Conservation (phyloP, 2,797 vertebrate species). For the Diglossa cyanea region DNA sequence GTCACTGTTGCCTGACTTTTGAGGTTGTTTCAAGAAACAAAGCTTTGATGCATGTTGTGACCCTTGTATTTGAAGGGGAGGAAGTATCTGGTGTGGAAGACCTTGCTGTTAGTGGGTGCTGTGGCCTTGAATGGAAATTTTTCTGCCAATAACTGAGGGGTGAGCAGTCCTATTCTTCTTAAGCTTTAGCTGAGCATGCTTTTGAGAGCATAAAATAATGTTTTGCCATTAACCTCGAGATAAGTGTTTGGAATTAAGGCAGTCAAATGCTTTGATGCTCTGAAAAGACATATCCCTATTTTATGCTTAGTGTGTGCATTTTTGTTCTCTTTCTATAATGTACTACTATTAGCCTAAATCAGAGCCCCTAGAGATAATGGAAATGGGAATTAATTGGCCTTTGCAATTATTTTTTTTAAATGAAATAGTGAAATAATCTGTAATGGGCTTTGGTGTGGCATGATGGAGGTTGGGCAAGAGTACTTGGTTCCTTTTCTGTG, state of each 20-base stretch:
- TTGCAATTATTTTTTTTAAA: background rate
- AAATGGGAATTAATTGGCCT: background rate
- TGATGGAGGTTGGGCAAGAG: accelerated
- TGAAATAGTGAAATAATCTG: accelerated
- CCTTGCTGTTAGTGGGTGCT: background rate
- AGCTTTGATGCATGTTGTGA: accelerated
- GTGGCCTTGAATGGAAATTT: background rate
- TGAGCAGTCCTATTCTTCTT: background rate
- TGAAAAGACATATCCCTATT: background rate
- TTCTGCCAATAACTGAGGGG: accelerated
- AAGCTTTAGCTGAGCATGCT: background rate
- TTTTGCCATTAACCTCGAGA: background rate
- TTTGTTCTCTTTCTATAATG: background rate
- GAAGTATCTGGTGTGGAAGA: background rate
- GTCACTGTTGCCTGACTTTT: accelerated
- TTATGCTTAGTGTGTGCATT: background rate
- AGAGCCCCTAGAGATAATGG: accelerated
- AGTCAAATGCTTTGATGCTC: background rate
- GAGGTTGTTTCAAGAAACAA: background rate
- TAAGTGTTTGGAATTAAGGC: background rate
- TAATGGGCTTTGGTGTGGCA: background rate
- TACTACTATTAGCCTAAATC: background rate
- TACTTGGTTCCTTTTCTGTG: background rate
- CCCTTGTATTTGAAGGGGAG: background rate
- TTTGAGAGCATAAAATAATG: background rate